phyloP scores from a whole-genome alignment of 2,797 vertebrate genomes.

The Perodicticus potto region DNA sequence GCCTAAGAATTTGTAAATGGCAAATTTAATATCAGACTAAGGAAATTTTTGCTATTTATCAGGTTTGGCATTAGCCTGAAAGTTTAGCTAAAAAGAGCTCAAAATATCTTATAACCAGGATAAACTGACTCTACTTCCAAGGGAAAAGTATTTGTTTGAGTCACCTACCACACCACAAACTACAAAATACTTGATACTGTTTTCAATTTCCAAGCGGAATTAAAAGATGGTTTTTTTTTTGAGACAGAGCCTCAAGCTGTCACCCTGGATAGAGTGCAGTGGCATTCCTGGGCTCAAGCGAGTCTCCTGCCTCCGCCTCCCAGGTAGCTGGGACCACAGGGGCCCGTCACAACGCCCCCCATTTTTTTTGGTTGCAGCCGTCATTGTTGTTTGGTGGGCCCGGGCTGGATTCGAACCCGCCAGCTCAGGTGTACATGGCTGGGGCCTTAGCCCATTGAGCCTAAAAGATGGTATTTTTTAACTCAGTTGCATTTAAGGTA shows the following conservation, averaged over 20 bases:
- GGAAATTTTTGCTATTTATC: constrained; percentile 3
- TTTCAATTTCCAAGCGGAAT: constrained; percentile 43
- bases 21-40: constrained; percentile 36
- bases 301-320: too few relatives aligned
- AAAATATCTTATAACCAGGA: background rate
- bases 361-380: too few relatives aligned
- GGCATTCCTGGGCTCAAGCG: too few relatives aligned
- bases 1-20: constrained; percentile 1
- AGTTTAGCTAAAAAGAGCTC: background rate
- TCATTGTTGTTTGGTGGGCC: too few relatives aligned
- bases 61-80: background rate
- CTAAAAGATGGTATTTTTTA: constrained; percentile 31
- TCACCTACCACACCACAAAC: background rate
- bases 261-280: too few relatives aligned
- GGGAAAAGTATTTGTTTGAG: background rate
- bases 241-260: too few relatives aligned
- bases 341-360: too few relatives aligned
- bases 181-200: constrained; percentile 41
- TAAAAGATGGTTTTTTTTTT: constrained; percentile 12
- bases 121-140: background rate
- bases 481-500: background rate
- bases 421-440: too few relatives aligned
- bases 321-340: too few relatives aligned
- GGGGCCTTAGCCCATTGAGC: too few relatives aligned
- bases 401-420: too few relatives aligned